These are phyloP conservation scores for Dyspetes luteomarginatus DNA, from an alignment of 2,888 invertebrate species.

Conservation along the genomic window DNA sequence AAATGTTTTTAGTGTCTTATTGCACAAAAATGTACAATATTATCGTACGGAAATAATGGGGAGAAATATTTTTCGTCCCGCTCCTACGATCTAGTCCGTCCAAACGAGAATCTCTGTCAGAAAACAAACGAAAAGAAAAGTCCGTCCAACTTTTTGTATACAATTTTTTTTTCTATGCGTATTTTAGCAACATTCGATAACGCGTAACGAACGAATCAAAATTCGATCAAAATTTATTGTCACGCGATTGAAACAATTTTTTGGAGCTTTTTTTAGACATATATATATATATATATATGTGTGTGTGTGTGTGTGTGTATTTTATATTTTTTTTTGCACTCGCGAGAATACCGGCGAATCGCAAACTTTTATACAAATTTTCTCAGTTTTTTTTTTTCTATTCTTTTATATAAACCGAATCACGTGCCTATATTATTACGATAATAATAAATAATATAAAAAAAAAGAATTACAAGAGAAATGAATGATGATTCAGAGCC, in stretches of 20 bases:
- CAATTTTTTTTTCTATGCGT: background rate
- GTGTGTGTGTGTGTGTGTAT: constrained; percentile 14
- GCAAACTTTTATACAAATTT: constrained; percentile 76
- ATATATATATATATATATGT: too few relatives aligned
- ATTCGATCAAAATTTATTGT: constrained; percentile 76
- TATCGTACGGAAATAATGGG: constrained; percentile 29
- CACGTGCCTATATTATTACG: constrained; percentile 28
- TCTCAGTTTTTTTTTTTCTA: constrained; percentile 67
- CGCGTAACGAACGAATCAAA: constrained; percentile 33
- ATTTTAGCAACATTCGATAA: background rate
- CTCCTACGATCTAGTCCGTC: constrained; percentile 40
- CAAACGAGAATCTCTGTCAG: constrained; percentile 37
- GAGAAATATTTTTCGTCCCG: constrained; percentile 16
- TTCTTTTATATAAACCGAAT: too few relatives aligned
- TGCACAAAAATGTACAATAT: constrained; percentile 24
- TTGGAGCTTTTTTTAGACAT: constrained; percentile 64
- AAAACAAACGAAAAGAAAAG: background rate
- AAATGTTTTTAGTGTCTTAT: background rate
- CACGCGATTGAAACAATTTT: constrained; percentile 74
- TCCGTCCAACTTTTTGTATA: constrained; percentile 48
- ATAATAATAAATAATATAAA: background rate
- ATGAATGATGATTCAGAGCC: constrained; percentile 22
- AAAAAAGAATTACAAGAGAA: background rate
- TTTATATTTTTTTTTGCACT: constrained; percentile 50
- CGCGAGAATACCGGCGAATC: constrained; percentile 70